Conservation (phyloP, 2,888 invertebrate genomes). For the Elysia crispata region DNA sequence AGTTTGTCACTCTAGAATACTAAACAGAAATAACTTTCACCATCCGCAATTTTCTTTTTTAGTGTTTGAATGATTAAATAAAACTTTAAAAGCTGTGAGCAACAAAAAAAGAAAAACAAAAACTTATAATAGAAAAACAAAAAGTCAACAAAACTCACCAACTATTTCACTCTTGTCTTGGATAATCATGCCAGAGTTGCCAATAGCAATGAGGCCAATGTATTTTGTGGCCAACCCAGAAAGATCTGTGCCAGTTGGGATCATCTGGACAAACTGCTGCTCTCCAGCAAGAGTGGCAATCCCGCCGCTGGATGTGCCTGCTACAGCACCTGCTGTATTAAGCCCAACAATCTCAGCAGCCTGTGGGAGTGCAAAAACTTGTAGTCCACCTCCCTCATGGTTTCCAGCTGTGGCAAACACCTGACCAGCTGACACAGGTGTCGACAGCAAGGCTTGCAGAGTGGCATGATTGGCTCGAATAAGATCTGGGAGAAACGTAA, state of each 20-base stretch:
- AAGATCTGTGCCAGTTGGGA: slow-evolving; percentile 52
- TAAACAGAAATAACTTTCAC: no score
- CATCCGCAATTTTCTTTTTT: no score
- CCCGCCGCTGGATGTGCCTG: background rate
- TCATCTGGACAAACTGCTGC: slow-evolving; percentile 65
- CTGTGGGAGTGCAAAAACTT: slow-evolving; percentile 68
- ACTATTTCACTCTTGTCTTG: slow-evolving; percentile 45
- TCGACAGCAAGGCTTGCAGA: slow-evolving; percentile 67
- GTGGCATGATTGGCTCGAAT: slow-evolving; percentile 59
- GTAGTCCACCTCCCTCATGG: slow-evolving; percentile 61
- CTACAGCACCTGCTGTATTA: background rate
- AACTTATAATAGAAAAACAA: background rate
- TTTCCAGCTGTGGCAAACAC: slow-evolving; percentile 44
- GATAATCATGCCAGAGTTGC: slow-evolving; percentile 50
- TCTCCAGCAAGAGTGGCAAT: slow-evolving; percentile 42
- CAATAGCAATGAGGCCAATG: slow-evolving; percentile 64
- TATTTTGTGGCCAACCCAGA: slow-evolving; percentile 36
- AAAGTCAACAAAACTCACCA: slow-evolving; percentile 18
- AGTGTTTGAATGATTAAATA: no score
- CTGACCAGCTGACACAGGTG: slow-evolving; percentile 59
- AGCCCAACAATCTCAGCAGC: slow-evolving; percentile 61
- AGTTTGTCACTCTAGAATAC: no score
- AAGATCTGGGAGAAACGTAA: slow-evolving; percentile 22
- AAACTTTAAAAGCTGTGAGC: no score
- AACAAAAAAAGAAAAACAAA: no score